These are phyloP conservation scores for Melipona beecheii DNA, from an alignment of 2,888 invertebrate species.

Conservation along the genomic window DNA sequence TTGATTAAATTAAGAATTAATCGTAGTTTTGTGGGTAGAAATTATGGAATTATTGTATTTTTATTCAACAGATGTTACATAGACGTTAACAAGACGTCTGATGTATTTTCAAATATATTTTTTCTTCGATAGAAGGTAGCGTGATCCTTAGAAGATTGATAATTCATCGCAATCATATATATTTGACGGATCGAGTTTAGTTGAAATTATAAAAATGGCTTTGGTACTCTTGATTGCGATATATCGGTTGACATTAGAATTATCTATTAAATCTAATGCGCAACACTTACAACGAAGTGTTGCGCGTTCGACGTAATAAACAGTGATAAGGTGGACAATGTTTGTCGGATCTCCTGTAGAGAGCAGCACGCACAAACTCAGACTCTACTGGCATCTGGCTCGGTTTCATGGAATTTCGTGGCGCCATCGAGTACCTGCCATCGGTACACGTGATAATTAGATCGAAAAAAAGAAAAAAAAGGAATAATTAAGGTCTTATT, in stretches of 20 bases:
- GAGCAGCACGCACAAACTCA: slow-evolving; percentile 69
- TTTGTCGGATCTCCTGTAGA: slow-evolving; percentile 66
- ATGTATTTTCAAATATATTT: too few relatives aligned
- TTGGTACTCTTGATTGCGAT: neutral
- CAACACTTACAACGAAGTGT: slow-evolving; percentile 3
- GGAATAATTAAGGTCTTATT: neutral
- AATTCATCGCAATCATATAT: neutral
- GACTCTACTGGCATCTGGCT: slow-evolving; percentile 75
- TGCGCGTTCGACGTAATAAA: slow-evolving; percentile 22
- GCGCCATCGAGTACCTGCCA: slow-evolving; percentile 49
- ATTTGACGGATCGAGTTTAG: neutral
- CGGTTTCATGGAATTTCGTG: slow-evolving; percentile 62
- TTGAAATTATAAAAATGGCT: neutral
- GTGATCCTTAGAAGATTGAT: neutral
- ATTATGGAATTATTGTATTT: neutral
- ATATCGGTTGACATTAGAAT: neutral
- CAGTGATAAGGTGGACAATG: slow-evolving; percentile 40
- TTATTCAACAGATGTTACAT: neutral
- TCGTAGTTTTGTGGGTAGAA: neutral
- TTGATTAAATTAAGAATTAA: neutral
- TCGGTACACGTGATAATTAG: slow-evolving; percentile 17
- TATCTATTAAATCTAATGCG: slow-evolving; percentile 33
- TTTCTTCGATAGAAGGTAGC: too few relatives aligned
- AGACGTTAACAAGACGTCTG: neutral
- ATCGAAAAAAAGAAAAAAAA: too few relatives aligned